Conservation (phyloP, 1,140 invertebrate genomes). For the Acyrthosiphon pisum region DNA sequence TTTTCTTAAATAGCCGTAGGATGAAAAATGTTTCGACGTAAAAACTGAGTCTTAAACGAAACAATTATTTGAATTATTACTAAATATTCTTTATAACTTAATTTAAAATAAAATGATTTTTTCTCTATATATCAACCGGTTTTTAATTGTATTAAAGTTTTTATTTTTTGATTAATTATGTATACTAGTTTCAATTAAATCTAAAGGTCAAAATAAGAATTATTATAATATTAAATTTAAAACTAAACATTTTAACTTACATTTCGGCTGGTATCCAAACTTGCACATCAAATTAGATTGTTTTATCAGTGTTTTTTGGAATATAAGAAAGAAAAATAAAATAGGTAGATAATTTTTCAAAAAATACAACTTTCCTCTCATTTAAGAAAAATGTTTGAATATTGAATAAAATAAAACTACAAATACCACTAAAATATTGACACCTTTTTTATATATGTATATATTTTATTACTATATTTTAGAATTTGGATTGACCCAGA, state of each 20-base stretch:
- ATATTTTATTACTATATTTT: neutral
- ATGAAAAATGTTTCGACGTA: neutral
- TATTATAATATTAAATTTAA: neutral
- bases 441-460: neutral
- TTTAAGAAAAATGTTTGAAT: neutral
- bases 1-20: neutral
- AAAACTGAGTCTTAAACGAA: neutral
- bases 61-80: neutral
- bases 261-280: neutral
- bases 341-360: neutral
- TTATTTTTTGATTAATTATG: neutral
- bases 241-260: neutral
- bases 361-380: neutral
- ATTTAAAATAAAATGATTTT: neutral
- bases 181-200: neutral
- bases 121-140: neutral
- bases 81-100: neutral
- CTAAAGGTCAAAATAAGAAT: neutral
- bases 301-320: neutral
- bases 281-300: neutral
- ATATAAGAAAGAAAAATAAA: neutral
- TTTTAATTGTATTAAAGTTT: neutral
- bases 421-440: neutral
- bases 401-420: neutral
- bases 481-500: slow-evolving; percentile 54